Conservation (phyloP, 1,140 invertebrate genomes). For the Macrosteles quadrilineatus region DNA sequence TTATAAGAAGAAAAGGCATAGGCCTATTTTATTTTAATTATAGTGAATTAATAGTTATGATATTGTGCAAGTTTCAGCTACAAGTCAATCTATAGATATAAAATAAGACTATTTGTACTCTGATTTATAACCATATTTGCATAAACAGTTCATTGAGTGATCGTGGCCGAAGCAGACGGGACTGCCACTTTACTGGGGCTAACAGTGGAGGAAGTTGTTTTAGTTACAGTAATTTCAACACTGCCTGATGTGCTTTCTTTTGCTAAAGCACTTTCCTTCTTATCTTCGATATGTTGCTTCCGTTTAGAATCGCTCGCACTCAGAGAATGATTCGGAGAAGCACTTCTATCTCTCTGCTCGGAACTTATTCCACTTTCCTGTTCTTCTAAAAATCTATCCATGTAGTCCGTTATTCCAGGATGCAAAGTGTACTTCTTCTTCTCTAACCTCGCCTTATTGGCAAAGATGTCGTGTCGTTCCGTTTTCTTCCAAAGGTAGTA, state of each 20-base stretch:
- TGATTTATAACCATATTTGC: constrained; percentile 12
- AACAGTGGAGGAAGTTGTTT: background rate
- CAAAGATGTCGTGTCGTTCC: constrained; percentile 90
- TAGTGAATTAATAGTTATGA: no score
- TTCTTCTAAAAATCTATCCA: constrained; percentile 84
- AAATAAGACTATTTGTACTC: constrained; percentile 11
- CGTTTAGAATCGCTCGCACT: constrained; percentile 64
- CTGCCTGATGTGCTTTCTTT: constrained; percentile 1
- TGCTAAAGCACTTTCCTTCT: constrained; percentile 7
- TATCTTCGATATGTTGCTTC: constrained; percentile 48
- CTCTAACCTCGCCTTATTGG: constrained; percentile 78
- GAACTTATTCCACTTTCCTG: constrained; percentile 58
- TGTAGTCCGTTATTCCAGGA: constrained; percentile 83
- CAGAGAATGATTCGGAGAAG: constrained; percentile 62
- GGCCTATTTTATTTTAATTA: no score
- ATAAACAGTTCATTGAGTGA: constrained; percentile 7
- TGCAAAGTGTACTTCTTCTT: constrained; percentile 87
- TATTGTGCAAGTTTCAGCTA: no score
- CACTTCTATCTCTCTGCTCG: constrained; percentile 31
- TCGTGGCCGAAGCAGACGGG: background rate
- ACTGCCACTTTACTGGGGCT: background rate
- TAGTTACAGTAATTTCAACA: constrained; percentile 12
- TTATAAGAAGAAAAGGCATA: no score
- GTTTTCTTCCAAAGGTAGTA: constrained; percentile 99
- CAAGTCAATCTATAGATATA: no score